Evolutionary conservation across 2,113 vertebrate genomes (phyloP), one percentile per base, ranked within the genome.

Genomic region (Toxotes jaculatrix): DNA sequence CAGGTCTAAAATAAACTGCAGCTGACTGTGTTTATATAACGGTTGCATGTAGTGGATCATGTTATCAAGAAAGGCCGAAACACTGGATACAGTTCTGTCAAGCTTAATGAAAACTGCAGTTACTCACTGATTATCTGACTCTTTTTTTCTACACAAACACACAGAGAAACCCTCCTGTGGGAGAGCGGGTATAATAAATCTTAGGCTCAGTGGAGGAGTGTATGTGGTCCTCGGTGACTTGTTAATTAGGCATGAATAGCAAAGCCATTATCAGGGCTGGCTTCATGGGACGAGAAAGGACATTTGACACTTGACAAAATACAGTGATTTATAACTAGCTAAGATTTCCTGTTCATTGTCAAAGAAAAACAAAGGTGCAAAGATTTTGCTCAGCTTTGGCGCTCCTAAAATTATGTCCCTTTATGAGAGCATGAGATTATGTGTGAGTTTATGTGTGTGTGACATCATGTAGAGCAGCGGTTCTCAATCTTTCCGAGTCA

Each of bases 161-260:
- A 66, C 66, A 75, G 56, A 85, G 76, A 79, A 61, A 59, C 38
- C 47, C 42, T 82, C 83, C 70, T 56, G 45, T 36, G 69, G 80
- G 78, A 71, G 69, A 63, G 53, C 11, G 56, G 61, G 27, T 74
- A 14, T 87, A 86, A 87, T 91, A 77, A 83, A 92, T 88, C 79
- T 77, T 23, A 32, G 78, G 69, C 74, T 74, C 45, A 10, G 70
- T 40, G 66, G 62, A 82, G 70, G 72, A 79, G 72, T 32, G 55
- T 59, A 42, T 64, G 62, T 76, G 75, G 60, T 83, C 82, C 83
- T 83, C 56, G 1, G 64, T 74, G 86, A 85, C 82, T 87, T 86
- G 69, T 80, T 90, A 84, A 88, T 91, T 88, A 88, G 83, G 67
- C 83, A 76, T 59, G 36, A 84, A 87, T 70, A 79, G 80, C 83